A percentile compares a stretch with the other conserved stretches of the same genome.
Evolutionary conservation across 2,797 vertebrate genomes (phyloP).

Genomic region (Alauda arvensis): DNA sequence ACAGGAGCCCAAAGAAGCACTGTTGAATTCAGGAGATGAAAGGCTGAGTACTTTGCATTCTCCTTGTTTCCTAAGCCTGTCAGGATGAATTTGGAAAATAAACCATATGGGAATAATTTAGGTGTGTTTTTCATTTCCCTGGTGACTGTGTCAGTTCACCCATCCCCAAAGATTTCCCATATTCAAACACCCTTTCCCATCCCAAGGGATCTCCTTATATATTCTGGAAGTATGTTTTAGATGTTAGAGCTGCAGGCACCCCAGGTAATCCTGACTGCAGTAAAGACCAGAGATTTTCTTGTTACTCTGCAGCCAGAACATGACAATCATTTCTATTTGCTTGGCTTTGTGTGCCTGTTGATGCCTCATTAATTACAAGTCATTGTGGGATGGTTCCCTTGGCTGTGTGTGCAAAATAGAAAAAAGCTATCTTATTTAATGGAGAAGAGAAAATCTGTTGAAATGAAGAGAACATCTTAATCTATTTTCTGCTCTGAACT

Average conservation of each 20-base stretch:
- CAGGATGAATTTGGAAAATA: not conserved
- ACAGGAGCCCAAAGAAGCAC: slow-evolving; percentile 15
- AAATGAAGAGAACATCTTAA: not conserved
- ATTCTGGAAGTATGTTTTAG: not conserved
- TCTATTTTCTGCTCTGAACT: not conserved
- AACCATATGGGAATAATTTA: not conserved
- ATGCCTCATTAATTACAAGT: not conserved
- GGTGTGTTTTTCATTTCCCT: not conserved
- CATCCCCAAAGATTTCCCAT: not conserved
- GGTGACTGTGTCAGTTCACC: not conserved
- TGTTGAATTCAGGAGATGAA: slow-evolving; percentile 2
- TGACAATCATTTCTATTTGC: not conserved
- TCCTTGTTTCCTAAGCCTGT: not conserved
- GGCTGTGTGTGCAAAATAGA: not conserved
- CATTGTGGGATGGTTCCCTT: not conserved
- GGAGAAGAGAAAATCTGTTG: not conserved
- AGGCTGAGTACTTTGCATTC: not conserved
- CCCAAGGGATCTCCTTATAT: not conserved
- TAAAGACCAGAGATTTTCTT: not conserved
- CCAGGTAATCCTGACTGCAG: not conserved
- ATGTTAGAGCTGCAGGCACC: not conserved
- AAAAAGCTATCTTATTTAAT: not conserved
- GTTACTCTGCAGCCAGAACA: not conserved
- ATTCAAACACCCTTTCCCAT: not conserved
- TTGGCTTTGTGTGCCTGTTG: not conserved